phyloP scores from a whole-genome alignment of 2,888 invertebrate genomes.

The Theristus sp. region DNA sequence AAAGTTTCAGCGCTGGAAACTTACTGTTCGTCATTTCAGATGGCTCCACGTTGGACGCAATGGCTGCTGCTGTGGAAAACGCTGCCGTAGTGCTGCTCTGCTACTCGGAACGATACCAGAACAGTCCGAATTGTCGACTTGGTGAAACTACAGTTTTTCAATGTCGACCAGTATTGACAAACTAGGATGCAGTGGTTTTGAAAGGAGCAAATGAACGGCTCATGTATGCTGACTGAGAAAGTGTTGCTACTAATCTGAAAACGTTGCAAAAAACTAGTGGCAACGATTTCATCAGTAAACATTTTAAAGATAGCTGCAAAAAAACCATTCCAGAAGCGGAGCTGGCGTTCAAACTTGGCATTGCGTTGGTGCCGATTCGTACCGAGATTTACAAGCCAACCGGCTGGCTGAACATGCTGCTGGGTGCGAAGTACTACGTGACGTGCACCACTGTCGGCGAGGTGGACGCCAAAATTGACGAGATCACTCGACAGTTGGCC shows the following conservation, averaged over 20 bases:
- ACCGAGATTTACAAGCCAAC: not conserved
- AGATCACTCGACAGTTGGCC: not conserved
- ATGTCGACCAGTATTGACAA: too few species aligned
- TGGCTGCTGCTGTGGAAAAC: not conserved
- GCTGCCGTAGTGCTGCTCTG: not conserved
- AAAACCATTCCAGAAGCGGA: not conserved
- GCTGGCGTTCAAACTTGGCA: not conserved
- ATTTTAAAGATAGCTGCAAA: not conserved
- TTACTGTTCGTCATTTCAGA: not conserved
- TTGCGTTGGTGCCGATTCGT: not conserved
- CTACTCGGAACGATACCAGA: not conserved
- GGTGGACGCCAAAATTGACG: not conserved
- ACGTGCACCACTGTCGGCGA: not conserved
- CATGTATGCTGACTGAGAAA: too few species aligned
- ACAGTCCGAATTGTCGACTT: not conserved
- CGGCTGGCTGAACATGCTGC: not conserved
- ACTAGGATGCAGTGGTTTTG: too few species aligned
- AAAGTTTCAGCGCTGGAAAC: too few species aligned
- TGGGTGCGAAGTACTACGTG: not conserved
- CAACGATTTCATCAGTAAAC: too few species aligned
- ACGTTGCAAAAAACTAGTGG: too few species aligned
- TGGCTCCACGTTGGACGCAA: not conserved
- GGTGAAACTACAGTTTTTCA: constrained; percentile 12
- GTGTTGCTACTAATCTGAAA: too few species aligned
- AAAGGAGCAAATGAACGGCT: too few species aligned